Evolutionary conservation across 2,888 invertebrate species (phyloP), one percentile per base, ranked within the genome.

Genomic region (Helleia helle): DNA sequence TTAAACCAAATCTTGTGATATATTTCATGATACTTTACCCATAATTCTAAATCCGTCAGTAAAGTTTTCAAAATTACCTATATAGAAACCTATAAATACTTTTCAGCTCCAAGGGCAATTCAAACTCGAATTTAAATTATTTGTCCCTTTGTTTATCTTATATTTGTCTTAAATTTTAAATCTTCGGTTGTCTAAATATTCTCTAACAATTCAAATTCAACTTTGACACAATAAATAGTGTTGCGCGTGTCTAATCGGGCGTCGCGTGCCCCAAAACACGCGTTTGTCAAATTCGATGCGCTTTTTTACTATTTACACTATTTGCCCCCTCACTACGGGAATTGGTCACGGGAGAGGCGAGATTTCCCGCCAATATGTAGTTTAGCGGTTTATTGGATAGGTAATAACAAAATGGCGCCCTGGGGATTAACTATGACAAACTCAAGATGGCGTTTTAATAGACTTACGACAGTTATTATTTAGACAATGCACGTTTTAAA

Each of bases 221-320:
- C 48, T 45, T 44, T 46, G 46, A 40, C 51, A 55, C 60, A 25
- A 14, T 11, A 15, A 24, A 44, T 52, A 57, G 54, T 49, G 61
- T 54, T 48, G 51, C 34, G 62, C 71, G 65, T 62, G 60, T 49
- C 69, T 42, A 68, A 77, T 71, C 56, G 52, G 45, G 43, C 55
- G 77, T 70, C 80, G 75, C 77, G 81, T 80, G 80, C 69, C 72
- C 72, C 71, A 71, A 76, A 83, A 79, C 79, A 81, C 58, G 67
- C 75, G 77, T 84, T 83, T 76, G 72, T 83, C 76, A 77, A 64
- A 77, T 83, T 81, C 66, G 83, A 65, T 56, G 55, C 75, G 77
- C 75, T 77, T 76, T 77, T 73, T 75, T 65, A 61, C 55, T 76
- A 67, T 81, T 80, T 76, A 70, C 73, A 68, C 65, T 59, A 56